Evolutionary conservation across 2,888 invertebrate genomes (phyloP), one percentile per base, ranked within the genome.

Genomic region (Drosophila sordidula): DNA sequence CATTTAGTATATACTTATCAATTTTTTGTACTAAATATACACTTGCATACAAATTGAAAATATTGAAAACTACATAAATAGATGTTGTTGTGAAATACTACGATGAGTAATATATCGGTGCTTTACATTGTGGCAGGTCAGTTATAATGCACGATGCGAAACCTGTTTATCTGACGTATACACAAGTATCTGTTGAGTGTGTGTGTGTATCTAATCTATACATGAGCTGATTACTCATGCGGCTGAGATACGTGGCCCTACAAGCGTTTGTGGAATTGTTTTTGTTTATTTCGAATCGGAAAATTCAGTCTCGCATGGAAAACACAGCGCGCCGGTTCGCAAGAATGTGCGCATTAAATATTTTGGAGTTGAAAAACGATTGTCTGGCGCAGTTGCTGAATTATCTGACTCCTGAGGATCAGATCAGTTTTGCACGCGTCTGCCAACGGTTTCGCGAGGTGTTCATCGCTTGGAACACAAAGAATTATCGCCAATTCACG

Each of bases 381-480:
- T 80, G 88, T 11, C 65, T 83, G 0, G 42, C 16, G n/a, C 46
- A 80, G 62, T 38, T 83, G 26, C 29, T 83, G 0, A 34, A 42
- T 2, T 52, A 61, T 51, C 29, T 83, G 5, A 3, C 66, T 2
- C 0, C 12, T 4, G 50, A 54, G 2, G 87, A 83, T 32, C 56
- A 54, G 11, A 61, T 63, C 18, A 45, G 14, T 14, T 83, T 83
- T 25, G 67, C 78, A 0, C 80, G 83, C 58, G 67, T 66, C 12
- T 82, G 87, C 12, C 41, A 32, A 0, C 55, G 74, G 22, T 86
- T 88, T 66, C 88, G 84, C 2, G 49, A 70, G 11, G n/a, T 86
- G 4, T 74, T 70, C 6, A 45, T 70, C 4, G 18, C 22, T 5
- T 22, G 45, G 2, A 22, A 6, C 16, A 39, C 47, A 0, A 46